Base-by-base conservation (phyloP, 2,113 vertebrate species). In the Charadrius vociferus region DNA sequence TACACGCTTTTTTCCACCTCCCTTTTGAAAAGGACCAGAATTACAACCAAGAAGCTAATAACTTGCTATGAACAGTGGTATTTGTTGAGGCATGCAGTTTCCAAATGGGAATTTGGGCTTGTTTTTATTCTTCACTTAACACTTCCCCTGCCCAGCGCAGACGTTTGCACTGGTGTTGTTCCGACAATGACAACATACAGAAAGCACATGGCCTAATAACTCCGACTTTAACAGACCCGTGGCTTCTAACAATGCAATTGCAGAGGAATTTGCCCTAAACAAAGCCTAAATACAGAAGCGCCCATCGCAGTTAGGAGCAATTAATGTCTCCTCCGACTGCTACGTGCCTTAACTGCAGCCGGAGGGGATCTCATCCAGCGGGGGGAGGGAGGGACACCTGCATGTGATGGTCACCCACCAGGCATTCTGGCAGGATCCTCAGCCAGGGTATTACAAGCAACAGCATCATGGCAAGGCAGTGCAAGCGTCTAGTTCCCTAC, bases 51-150 rank as follows among this genome's bases (percentile, higher is more conserved):
- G 90, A 82, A 93, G 73, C 73, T 94, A 95, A 84, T 94, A 95
- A 94, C 86, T 95, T 80, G 84, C 93, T 92, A 88, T 58, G 65
- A 95, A 84, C 90, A 93, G 86, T 81, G 86, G 94, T 96, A 96
- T 97, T 96, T 98, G 97, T 97, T 90, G 92, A 96, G 96, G 91
- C 93, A 95, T 81, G 90, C 88, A 93, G 82, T 95, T 96, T 96
- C 95, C 84, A 96, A 96, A 89, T 82, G 84, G 93, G 94, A 97
- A 95, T 96, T 95, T 95, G 86, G 78, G 62, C 82, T 95, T 95
- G 88, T 94, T 97, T 95, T 97, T 94, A 89, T 90, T 96, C 93
- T 94, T 77, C 94, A 92, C 92, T 94, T 95, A 96, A 86, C 95
- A 96, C 86, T 97, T 97, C 94, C 92, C 73, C 89, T 94, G 93